Percentiles rank a stretch among this genome's conserved stretches.
Conservation (phyloP, 1,140 invertebrate genomes). For the Drosophila obscura region DNA sequence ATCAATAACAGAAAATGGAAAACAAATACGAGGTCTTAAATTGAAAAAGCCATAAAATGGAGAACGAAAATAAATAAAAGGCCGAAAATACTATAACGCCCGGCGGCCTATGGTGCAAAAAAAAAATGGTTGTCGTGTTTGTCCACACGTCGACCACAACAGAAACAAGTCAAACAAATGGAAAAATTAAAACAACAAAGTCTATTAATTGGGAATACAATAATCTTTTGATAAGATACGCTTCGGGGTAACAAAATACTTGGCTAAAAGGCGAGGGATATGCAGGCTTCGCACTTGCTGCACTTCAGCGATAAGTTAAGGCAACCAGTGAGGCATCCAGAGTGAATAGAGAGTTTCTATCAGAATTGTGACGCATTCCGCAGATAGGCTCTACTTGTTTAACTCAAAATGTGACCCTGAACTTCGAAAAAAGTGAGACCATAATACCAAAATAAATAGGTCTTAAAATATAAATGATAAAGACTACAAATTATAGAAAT, state of each 20-base stretch:
- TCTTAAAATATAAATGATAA: too few relatives aligned
- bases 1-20: conserved; percentile 30
- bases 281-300: conserved; percentile 30
- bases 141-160: conserved; percentile 62
- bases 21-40: conserved; percentile 57
- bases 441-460: conserved; percentile 5
- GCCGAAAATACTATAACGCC: background rate
- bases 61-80: conserved; percentile 31
- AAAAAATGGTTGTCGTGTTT: conserved; percentile 50
- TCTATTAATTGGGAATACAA: conserved; percentile 6
- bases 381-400: background rate
- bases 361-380: background rate
- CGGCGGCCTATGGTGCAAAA: background rate
- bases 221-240: conserved; percentile 64
- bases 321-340: background rate
- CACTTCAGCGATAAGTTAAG: conserved; percentile 54
- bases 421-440: conserved; percentile 10
- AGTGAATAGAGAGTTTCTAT: conserved; percentile 1
- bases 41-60: conserved; percentile 8
- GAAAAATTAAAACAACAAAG: too few relatives aligned
- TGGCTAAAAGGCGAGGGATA: too few relatives aligned
- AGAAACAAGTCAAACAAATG: conserved; percentile 40
- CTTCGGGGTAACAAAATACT: conserved; percentile 8
- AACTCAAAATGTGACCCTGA: conserved; percentile 21
- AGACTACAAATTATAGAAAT: too few relatives aligned